Base-by-base conservation (phyloP, 30 jellyfish, hydroid and myxozoan genomes). In the Pelagia noctiluca region DNA sequence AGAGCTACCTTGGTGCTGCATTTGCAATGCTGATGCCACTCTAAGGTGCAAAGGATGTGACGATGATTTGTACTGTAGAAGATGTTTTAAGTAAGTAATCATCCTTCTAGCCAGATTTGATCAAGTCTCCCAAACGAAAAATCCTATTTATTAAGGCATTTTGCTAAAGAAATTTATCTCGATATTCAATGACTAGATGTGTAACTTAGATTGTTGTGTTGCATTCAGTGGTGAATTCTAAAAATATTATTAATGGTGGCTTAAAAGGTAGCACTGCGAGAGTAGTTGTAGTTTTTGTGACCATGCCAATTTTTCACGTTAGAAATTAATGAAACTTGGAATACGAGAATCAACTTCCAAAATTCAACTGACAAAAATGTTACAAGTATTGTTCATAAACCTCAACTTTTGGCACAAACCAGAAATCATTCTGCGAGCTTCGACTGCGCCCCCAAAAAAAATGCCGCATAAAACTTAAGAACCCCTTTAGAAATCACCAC, bases 1-100 rank as follows among this genome's bases (percentile, higher is more conserved):
- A 22, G 99, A 94, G 88, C 76, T 94, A 35, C 99, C 99, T 1
- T 94, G 99, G 99, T 94, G 99, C 67, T 87, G 97, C 62, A 88
- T 94, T 35, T 94, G 99, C 75, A 94, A 94, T 71, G 84, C 78
- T 30, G 93, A 94, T 71, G 99, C 99, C 16, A 30, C 82, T 16
- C 57, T 94, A 7, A 88, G 99, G 23, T 94, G 99, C 64, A 90
- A 79, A 67, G 99, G 94, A n/a, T 94, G 99, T 76, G 99, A 94
- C 71, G 97, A 94, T 62, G 99, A 94, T 64, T 84, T 94, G 19
- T 94, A 94, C 70, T 94, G 99, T 91, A 77, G 57, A 52, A 49
- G 89, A 47, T 93, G 99, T 57, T 93, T 69, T 78, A 88, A 89
- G 99, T 93, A 31, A 33, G 80, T 37, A 12, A 21, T 24, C 21